Conservation (phyloP, 2,888 invertebrate genomes). For the Stenodera caucasica region DNA sequence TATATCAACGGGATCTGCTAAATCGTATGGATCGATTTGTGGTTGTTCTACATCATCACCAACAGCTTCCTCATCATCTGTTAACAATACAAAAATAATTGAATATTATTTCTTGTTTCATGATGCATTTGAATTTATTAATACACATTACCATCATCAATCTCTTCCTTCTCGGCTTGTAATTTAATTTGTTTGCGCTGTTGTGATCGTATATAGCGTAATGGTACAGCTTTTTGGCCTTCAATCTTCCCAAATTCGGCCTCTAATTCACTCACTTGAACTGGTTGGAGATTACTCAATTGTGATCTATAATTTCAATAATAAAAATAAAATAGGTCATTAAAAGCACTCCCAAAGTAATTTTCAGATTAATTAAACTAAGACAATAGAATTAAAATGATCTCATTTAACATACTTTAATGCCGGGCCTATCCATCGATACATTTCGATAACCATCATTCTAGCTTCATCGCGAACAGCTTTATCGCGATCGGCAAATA, state of each 20-base stretch:
- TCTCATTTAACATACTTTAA: constrained; percentile 40
- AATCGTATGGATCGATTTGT: constrained; percentile 87
- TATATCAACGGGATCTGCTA: constrained; percentile 91
- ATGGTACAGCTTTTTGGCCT: constrained; percentile 68
- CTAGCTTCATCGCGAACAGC: constrained; percentile 90
- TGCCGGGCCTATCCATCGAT: constrained; percentile 64
- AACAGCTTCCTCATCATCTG: constrained; percentile 59
- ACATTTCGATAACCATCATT: constrained; percentile 88
- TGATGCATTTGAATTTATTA: constrained; percentile 11
- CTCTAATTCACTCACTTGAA: constrained; percentile 87
- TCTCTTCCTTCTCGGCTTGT: constrained; percentile 58
- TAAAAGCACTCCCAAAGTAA: too few relatives aligned
- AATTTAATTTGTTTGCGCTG: constrained; percentile 66
- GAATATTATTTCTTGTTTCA: constrained; percentile 10
- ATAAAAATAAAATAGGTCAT: too few relatives aligned
- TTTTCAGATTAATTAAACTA: not conserved
- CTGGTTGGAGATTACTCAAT: constrained; percentile 82
- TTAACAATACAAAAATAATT: not conserved
- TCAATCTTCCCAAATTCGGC: constrained; percentile 79
- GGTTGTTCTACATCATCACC: constrained; percentile 56
- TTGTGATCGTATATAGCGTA: constrained; percentile 78
- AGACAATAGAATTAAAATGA: constrained; percentile 3
- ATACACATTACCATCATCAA: constrained; percentile 56
- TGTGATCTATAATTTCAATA: constrained; percentile 66
- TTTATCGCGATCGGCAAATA: constrained; percentile 91